Evolutionary conservation across 2,113 vertebrate genomes (phyloP), one percentile per base, ranked within the genome.

Genomic region (Eubucco bourcierii): DNA sequence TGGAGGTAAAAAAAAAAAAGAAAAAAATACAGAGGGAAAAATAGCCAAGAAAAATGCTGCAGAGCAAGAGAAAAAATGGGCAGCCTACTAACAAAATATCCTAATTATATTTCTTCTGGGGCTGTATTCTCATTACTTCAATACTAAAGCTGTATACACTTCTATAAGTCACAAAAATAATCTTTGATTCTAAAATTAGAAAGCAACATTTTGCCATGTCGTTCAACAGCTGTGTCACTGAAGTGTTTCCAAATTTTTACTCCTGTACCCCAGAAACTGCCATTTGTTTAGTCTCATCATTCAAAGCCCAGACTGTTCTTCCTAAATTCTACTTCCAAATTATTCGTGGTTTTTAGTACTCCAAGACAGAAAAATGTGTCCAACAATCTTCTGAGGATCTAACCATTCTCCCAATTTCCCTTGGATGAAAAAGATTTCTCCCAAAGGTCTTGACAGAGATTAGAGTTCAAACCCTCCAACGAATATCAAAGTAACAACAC

Each of bases 221-320:
- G 1, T 50, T 88, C 53, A 92, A 92, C 63, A 93, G 66, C 46
- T 86, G 66, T 75, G 73, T 67, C 91, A 60, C 74, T 78, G 50
- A 90, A 92, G 64, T 25, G 29, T 28, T 88, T 73, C 58, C 37
- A 60, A 68, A 15, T 52, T 46, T 80, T 73, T 87, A 31, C 74
- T 87, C 8, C 37, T 58, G 67, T 71, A 85, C 8, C 31, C 39
- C 52, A 91, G 85, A 85, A 93, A 80, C 24, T 74, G 67, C 14
- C n/a, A 31, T 80, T 84, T 91, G 66, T 84, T 93, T 95, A 66
- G 73, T 82, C 55, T 87, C 91, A 76, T 21, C 64, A 85, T 29
- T 21, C 63, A 52, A 67, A 89, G 82, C 41, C 23, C 91, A 91
- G 64, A 92, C 15, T 94, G 59, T 85, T 89, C 28, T 85, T 93